Evolutionary conservation across 2,888 invertebrate genomes (phyloP).

Genomic region (Tetragnatha montana): DNA sequence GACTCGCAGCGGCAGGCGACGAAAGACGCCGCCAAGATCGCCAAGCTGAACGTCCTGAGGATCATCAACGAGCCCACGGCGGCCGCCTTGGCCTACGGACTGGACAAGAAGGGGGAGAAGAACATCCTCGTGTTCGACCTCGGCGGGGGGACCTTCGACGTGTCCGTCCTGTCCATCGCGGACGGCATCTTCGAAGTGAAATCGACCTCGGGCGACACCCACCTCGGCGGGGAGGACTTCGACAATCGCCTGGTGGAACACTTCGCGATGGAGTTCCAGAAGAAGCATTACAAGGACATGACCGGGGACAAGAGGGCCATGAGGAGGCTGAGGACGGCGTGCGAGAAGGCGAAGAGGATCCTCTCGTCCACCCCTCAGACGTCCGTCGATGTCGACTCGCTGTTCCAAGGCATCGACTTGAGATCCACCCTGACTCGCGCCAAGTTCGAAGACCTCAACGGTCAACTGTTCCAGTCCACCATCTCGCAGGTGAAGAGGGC

Average conservation of each 20-base stretch:
- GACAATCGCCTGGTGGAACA: constrained; percentile 80
- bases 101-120: constrained; percentile 77
- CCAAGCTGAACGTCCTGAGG: constrained; percentile 75
- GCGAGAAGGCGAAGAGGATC: constrained; percentile 86
- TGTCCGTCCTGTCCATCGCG: constrained; percentile 78
- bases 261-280: constrained; percentile 85
- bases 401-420: constrained; percentile 73
- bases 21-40: constrained; percentile 76
- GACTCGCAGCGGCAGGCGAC: constrained; percentile 76
- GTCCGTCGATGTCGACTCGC: constrained; percentile 71
- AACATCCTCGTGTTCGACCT: constrained; percentile 80
- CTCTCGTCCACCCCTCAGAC: constrained; percentile 84
- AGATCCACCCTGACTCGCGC: constrained; percentile 77
- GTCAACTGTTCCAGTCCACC: constrained; percentile 84
- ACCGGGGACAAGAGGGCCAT: constrained; percentile 71
- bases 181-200: constrained; percentile 80
- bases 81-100: constrained; percentile 75
- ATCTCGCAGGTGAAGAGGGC: constrained; percentile 87
- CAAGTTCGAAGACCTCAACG: constrained; percentile 85
- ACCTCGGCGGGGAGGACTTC: constrained; percentile 78
- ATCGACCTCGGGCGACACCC: constrained; percentile 80
- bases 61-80: constrained; percentile 76
- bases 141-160: constrained; percentile 78
- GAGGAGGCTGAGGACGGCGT: constrained; percentile 82
- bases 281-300: constrained; percentile 80